phyloP scores from a whole-genome alignment of 1,140 invertebrate species.

The Diprion similis region DNA sequence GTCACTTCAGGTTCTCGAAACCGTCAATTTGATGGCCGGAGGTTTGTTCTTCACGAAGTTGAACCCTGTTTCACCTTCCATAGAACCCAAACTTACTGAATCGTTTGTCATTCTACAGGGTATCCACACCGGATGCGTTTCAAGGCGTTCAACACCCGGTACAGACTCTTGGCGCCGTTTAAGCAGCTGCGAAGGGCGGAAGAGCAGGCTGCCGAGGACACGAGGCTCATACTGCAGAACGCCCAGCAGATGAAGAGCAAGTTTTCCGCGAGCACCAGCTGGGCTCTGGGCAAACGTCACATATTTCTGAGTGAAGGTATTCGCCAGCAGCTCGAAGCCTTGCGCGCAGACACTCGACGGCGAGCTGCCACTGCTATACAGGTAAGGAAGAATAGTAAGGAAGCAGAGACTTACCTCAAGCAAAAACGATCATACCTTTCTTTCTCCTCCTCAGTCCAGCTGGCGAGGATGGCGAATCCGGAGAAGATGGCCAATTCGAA shows the following conservation, averaged over 20 bases:
- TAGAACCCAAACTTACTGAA: background rate
- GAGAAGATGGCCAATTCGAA: conserved; percentile 72
- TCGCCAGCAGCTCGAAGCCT: conserved; percentile 84
- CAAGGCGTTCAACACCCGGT: conserved; percentile 89
- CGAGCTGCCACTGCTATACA: conserved; percentile 72
- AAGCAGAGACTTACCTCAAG: background rate
- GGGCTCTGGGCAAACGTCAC: conserved; percentile 92
- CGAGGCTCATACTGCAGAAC: conserved; percentile 77
- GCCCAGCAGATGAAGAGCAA: conserved; percentile 64
- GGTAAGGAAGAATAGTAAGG: conserved; percentile 29
- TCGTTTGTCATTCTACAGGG: conserved; percentile 55
- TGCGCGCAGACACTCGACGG: conserved; percentile 78
- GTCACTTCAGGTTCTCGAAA: conserved; percentile 92
- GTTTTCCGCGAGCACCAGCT: conserved; percentile 73
- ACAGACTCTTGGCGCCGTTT: conserved; percentile 82
- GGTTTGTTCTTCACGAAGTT: conserved; percentile 51
- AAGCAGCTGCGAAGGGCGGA: conserved; percentile 76
- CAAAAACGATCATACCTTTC: background rate
- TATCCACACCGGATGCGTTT: conserved; percentile 95
- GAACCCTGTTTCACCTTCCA: background rate
- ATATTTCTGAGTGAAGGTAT: conserved; percentile 94
- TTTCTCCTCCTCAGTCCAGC: conserved; percentile 70
- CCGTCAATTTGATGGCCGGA: conserved; percentile 92
- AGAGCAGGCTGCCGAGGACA: conserved; percentile 83
- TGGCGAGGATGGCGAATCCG: conserved; percentile 83